Evolutionary conservation across 2,888 invertebrate species (phyloP).

Genomic region (Lymantria monacha): DNA sequence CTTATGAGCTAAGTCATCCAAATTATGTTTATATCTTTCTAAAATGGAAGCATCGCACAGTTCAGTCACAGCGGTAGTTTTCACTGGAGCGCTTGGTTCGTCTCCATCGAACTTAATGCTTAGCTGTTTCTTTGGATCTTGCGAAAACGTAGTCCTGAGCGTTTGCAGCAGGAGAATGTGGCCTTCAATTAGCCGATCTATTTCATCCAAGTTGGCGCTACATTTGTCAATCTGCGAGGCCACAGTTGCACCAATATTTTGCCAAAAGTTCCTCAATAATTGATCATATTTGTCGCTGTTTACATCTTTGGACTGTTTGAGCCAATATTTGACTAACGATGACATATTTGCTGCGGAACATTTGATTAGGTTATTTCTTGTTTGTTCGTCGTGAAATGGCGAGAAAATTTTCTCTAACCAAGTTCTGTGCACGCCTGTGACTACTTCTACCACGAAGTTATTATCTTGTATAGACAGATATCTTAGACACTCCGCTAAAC

Average conservation of each 20-base stretch:
- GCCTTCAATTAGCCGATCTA: constrained; percentile 65
- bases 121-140: constrained; percentile 44
- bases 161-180: constrained; percentile 54
- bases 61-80: not conserved
- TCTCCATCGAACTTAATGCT: constrained; percentile 54
- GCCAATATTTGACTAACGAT: constrained; percentile 56
- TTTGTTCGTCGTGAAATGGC: constrained; percentile 19
- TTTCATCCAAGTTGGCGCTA: constrained; percentile 58
- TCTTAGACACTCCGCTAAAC: constrained; percentile 88
- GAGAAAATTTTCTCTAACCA: constrained; percentile 49
- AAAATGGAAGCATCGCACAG: constrained; percentile 33
- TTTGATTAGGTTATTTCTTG: constrained; percentile 41
- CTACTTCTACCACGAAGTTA: constrained; percentile 40
- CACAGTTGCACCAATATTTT: constrained; percentile 55
- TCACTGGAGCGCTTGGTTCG: constrained; percentile 3
- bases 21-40: constrained; percentile 61
- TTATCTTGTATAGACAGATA: constrained; percentile 47
- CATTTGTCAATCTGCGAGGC: constrained; percentile 54
- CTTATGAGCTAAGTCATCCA: constrained; percentile 68
- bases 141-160: constrained; percentile 43
- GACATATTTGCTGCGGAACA: constrained; percentile 49
- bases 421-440: constrained; percentile 44
- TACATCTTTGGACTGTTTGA: constrained; percentile 44
- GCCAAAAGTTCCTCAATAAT: constrained; percentile 63
- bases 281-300: constrained; percentile 49